Conservation (phyloP, 2,113 vertebrate genomes). For the Benitochromis conjunctus region DNA sequence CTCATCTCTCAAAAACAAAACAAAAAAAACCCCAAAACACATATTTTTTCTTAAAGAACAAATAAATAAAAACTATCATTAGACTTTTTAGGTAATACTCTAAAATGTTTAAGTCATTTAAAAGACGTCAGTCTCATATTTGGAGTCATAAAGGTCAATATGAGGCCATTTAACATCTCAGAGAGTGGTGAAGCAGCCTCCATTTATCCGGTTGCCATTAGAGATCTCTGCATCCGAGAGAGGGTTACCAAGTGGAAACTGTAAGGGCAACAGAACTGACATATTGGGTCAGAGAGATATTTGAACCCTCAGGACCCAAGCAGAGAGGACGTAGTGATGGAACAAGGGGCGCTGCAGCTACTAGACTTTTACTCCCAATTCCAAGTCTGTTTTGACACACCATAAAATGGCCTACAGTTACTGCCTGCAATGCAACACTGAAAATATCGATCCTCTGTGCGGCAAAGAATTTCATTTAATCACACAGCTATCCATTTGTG, state of each 20-base stretch:
- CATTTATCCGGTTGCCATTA: background rate
- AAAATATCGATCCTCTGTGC: conserved; percentile 40
- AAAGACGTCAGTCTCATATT: background rate
- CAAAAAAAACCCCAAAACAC: background rate
- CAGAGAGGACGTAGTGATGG: conserved; percentile 29
- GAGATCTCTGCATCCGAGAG: conserved; percentile 14
- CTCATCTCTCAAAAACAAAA: background rate
- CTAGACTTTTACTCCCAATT: conserved; percentile 20
- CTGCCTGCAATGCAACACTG: conserved; percentile 16
- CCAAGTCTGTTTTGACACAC: conserved; percentile 21
- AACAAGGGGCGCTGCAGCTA: background rate
- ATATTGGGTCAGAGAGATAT: conserved; percentile 41
- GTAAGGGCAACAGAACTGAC: conserved; percentile 17
- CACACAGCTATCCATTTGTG: conserved; percentile 39
- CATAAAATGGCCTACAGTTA: conserved; percentile 41
- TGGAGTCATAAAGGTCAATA: background rate
- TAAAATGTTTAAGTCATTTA: background rate
- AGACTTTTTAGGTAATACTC: background rate
- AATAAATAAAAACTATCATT: background rate
- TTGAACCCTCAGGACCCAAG: conserved; percentile 23
- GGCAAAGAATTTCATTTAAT: conserved; percentile 33
- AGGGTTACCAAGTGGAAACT: conserved; percentile 11
- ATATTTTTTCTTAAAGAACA: background rate
- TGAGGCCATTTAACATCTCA: background rate
- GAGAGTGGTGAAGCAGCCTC: conserved; percentile 4